Evolutionary conservation across 2,888 invertebrate genomes (phyloP).

Genomic region (Pristionchus arcanus): DNA sequence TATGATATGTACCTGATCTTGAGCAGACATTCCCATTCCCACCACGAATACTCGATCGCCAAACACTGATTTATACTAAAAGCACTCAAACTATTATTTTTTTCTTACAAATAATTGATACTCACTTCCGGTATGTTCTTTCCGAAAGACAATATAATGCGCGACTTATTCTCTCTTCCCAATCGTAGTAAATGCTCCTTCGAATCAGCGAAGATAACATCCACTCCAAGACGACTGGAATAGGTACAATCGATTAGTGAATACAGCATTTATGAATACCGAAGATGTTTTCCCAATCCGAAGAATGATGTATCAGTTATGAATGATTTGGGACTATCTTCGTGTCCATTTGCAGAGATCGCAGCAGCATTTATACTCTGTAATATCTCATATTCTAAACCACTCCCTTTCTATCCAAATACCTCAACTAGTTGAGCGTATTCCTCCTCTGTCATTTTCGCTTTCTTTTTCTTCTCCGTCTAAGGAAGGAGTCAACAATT

Average conservation of each 20-base stretch:
- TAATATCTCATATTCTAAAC: neutral
- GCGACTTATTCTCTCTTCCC: neutral
- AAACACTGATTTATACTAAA: neutral
- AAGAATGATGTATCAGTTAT: conserved; percentile 35
- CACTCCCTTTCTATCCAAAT: neutral
- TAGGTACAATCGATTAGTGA: neutral
- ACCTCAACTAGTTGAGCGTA: conserved; percentile 50
- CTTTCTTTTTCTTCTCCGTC: conserved; percentile 50
- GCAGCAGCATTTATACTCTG: conserved; percentile 30
- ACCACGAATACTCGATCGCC: neutral
- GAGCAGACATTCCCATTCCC: conserved; percentile 3
- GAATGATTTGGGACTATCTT: neutral
- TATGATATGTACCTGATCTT: neutral
- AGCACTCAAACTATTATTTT: neutral
- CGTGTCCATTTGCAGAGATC: neutral
- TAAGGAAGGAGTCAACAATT: neutral
- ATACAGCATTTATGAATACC: neutral
- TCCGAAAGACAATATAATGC: conserved; percentile 46
- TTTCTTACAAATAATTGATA: neutral
- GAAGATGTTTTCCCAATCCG: conserved; percentile 51
- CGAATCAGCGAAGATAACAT: conserved; percentile 18
- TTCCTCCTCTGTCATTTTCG: conserved; percentile 48
- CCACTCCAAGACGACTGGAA: conserved; percentile 45
- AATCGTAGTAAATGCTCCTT: conserved; percentile 13
- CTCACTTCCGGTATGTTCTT: conserved; percentile 25